Conservation (phyloP, 2,113 vertebrate genomes). For the Bungarus multicinctus region DNA sequence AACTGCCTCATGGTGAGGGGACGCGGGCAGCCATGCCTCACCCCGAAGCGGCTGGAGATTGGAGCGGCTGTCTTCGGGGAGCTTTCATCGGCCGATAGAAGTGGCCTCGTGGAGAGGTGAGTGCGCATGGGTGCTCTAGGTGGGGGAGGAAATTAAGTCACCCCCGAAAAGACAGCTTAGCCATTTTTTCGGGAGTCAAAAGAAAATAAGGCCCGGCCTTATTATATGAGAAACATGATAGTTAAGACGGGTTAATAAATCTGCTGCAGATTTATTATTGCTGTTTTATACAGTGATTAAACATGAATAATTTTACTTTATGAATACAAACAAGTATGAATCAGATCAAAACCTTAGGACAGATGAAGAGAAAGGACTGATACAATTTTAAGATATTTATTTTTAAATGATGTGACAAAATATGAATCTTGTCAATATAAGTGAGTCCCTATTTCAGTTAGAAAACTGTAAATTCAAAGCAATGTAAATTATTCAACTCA, state of each 20-base stretch:
- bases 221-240: no score
- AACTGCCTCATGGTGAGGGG: no score
- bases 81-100: no score
- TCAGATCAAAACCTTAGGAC: neutral
- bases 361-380: neutral
- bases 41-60: no score
- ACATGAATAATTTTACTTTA: neutral
- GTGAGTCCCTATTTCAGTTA: constrained; percentile 53
- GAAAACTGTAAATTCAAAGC: constrained; percentile 54
- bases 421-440: constrained; percentile 51
- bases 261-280: neutral
- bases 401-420: constrained; percentile 44
- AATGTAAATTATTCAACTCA: neutral
- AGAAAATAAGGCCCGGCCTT: no score
- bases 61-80: no score
- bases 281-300: neutral
- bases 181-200: no score
- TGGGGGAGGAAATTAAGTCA: no score
- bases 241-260: neutral
- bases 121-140: no score
- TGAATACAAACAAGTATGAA: neutral
- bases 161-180: no score
- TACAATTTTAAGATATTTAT: neutral
- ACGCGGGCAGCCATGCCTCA: no score
- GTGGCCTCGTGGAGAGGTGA: no score